Evolutionary conservation across 2,888 invertebrate genomes (phyloP).

Genomic region (Blastobasis lacticolella): DNA sequence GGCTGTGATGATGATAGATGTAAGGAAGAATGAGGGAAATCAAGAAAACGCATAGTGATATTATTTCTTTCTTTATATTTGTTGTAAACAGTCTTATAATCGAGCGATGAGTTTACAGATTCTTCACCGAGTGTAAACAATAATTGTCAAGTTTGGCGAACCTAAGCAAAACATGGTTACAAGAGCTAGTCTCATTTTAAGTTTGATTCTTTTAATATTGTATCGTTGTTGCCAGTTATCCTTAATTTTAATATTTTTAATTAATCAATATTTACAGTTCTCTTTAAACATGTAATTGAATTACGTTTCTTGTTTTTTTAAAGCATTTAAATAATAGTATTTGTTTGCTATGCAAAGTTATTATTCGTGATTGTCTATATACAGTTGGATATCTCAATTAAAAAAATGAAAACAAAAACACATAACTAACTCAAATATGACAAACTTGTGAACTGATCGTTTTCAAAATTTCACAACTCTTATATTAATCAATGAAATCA

Average conservation of each 20-base stretch:
- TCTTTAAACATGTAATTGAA: constrained; percentile 54
- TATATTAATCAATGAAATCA: too few species aligned
- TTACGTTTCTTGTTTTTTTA: constrained; percentile 37
- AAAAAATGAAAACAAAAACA: background rate
- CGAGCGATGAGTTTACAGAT: constrained; percentile 57
- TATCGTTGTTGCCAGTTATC: constrained; percentile 42
- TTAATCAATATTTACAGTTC: constrained; percentile 53
- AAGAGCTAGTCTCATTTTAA: constrained; percentile 36
- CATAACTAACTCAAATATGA: too few species aligned
- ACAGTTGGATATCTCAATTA: constrained; percentile 18
- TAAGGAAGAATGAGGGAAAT: too few species aligned
- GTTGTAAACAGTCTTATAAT: constrained; percentile 71
- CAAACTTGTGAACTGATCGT: too few species aligned
- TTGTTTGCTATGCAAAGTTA: background rate
- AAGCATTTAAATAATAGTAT: constrained; percentile 18
- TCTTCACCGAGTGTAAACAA: constrained; percentile 43
- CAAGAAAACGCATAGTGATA: background rate
- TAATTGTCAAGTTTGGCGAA: constrained; percentile 18
- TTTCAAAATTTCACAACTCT: too few species aligned
- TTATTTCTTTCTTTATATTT: constrained; percentile 51
- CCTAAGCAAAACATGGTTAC: constrained; percentile 60
- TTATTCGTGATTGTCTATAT: constrained; percentile 15
- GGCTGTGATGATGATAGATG: too few species aligned
- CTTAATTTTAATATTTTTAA: constrained; percentile 35
- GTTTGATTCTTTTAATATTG: constrained; percentile 19